Evolutionary conservation across 1,140 invertebrate genomes (phyloP).

Genomic region (Lasaia peninsularis): DNA sequence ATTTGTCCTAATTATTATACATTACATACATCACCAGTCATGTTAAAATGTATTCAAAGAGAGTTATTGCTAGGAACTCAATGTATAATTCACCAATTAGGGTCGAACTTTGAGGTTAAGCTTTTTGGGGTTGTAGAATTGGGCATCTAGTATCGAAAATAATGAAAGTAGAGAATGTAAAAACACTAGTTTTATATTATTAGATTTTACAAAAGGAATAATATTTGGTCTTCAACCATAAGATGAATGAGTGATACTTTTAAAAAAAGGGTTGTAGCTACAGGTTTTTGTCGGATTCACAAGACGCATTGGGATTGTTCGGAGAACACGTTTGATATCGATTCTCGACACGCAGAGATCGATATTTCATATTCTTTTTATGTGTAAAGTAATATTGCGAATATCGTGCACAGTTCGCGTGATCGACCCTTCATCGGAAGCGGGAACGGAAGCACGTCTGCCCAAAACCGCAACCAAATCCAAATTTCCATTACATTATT

Average conservation of each 20-base stretch:
- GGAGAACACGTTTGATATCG: constrained; percentile 10
- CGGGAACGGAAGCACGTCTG: constrained; percentile 68
- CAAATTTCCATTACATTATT: constrained; percentile 59
- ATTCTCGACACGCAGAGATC: constrained; percentile 3
- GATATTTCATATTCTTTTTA: constrained; percentile 3
- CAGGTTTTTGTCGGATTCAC: constrained; percentile 3
- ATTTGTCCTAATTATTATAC: too few species aligned
- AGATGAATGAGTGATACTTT: not conserved
- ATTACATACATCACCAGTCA: too few species aligned
- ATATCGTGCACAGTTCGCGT: constrained; percentile 42
- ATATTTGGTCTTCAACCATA: not conserved
- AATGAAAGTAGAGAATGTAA: too few species aligned
- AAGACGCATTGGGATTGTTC: constrained; percentile 12
- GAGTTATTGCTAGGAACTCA: too few species aligned
- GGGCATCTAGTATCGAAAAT: too few species aligned
- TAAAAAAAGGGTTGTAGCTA: constrained; percentile 5
- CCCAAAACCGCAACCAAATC: constrained; percentile 66
- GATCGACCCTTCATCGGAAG: constrained; percentile 58
- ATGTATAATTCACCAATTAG: too few species aligned
- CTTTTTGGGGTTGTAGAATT: too few species aligned
- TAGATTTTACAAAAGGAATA: not conserved
- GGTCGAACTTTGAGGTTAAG: too few species aligned
- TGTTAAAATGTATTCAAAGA: too few species aligned
- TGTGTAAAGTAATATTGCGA: constrained; percentile 10
- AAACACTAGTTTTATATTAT: not conserved